Evolutionary conservation across 2,888 invertebrate genomes (phyloP).

Genomic region (Pyrrhosoma nymphula): DNA sequence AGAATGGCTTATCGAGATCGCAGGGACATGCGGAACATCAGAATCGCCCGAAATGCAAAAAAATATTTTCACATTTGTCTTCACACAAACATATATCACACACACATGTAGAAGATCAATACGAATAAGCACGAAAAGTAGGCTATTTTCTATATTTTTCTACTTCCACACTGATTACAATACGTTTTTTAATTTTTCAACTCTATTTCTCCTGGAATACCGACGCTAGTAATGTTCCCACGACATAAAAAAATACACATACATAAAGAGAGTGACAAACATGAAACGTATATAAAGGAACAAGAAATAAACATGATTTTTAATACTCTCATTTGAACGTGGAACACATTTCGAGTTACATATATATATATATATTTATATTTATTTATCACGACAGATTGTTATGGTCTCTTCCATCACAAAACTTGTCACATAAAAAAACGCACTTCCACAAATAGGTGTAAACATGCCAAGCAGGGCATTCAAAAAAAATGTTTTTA

Average conservation of each 20-base stretch:
- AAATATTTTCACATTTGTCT: too few species aligned
- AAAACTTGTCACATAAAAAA: not conserved
- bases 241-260: not conserved
- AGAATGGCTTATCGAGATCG: too few species aligned
- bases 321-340: not conserved
- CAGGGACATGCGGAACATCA: too few species aligned
- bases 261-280: too few species aligned
- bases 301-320: too few species aligned
- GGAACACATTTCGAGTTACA: not conserved
- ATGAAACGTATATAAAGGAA: too few species aligned
- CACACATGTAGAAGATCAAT: not conserved
- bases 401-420: not conserved
- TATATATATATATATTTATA: not conserved
- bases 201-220: not conserved
- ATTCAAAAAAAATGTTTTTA: not conserved
- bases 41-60: too few species aligned
- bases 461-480: conserved; percentile 25
- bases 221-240: not conserved
- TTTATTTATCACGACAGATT: not conserved
- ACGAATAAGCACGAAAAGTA: not conserved
- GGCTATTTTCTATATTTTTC: not conserved
- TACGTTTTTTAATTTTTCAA: not conserved
- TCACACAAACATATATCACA: not conserved
- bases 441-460: conserved; percentile 6
- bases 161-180: not conserved